phyloP scores from a whole-genome alignment of 2,888 invertebrate genomes.

The Epicampocera succincta region DNA sequence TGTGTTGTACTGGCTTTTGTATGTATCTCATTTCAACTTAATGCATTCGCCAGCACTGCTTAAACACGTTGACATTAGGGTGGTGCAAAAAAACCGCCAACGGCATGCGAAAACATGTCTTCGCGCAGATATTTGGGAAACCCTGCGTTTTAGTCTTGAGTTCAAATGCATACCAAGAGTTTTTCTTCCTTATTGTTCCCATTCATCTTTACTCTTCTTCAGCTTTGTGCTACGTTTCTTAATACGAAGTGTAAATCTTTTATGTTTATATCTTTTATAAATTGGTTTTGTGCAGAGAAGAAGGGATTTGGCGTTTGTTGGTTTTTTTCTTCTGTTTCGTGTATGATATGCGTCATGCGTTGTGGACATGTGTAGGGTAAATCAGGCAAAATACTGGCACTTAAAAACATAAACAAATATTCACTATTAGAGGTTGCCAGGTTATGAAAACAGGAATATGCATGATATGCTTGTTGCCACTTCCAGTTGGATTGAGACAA shows the following conservation, averaged over 20 bases:
- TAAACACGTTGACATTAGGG: constrained; percentile 24
- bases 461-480: too few species aligned
- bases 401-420: too few species aligned
- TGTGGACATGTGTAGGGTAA: too few species aligned
- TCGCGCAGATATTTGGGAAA: constrained; percentile 20
- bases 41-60: constrained; percentile 34
- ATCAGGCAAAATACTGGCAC: too few species aligned
- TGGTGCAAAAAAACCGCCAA: too few species aligned
- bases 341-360: too few species aligned
- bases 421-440: too few species aligned
- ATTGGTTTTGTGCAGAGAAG: background rate
- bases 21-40: background rate
- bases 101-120: background rate
- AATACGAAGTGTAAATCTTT: background rate
- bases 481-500: too few species aligned
- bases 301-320: too few species aligned
- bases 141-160: constrained; percentile 16
- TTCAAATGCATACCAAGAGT: constrained; percentile 29
- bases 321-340: too few species aligned
- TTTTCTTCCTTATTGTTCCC: constrained; percentile 1
- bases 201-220: constrained; percentile 39
- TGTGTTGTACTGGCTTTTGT: constrained; percentile 32
- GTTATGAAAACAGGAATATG: too few species aligned
- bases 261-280: background rate
- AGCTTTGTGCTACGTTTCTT: constrained; percentile 24